Base-by-base conservation (phyloP, 2,888 invertebrate species). In the Nasonovia ribisnigri region DNA sequence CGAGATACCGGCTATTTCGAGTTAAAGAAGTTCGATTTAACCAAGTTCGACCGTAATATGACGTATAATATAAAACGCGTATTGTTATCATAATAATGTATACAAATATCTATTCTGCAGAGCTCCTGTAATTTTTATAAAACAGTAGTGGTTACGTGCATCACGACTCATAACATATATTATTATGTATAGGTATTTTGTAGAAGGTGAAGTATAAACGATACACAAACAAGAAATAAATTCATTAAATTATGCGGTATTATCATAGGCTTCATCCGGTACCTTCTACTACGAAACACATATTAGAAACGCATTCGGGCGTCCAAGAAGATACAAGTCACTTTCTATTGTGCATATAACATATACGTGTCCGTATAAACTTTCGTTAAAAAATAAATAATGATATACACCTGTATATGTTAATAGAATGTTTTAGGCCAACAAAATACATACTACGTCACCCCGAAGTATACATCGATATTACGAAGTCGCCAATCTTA, bases 141-240 rank as follows among this genome's bases (percentile, higher is more conserved):
- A 91, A 84, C 54, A 54, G 36, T 24, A 57, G 48, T 90, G 29
- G 42, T 88, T 5, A n/a, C 24, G 84, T 91, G 43, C 84, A 3
- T 51, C 42, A 29, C 84, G 29, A 54, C 26, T 84, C 54, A 91
- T 54, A 84, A 54, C 26, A 42, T 88, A 54, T 24, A 42, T 88
- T 11, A 57, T 88, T 43, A 88, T 88, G 57, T 54, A 88, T 54
- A 77, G 48, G 54, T 54, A 54, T 20, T 54, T 26, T 46, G 36
- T 26, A 26, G 43, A 57, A n/a, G 91, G 84, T 91, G 84, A 84
- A 84, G n/a, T 84, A 84, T 90, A 46, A 90, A 60, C 90, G n/a
- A 77, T 77, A 46, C 11, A 51, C 48, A 91, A 84, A 42, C 8
- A 77, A 26, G 77, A 90, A 84, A 77, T 51, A 36, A 90, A 77